Base-by-base conservation (phyloP, 1,140 invertebrate genomes). In the Zaprionus inermis region DNA sequence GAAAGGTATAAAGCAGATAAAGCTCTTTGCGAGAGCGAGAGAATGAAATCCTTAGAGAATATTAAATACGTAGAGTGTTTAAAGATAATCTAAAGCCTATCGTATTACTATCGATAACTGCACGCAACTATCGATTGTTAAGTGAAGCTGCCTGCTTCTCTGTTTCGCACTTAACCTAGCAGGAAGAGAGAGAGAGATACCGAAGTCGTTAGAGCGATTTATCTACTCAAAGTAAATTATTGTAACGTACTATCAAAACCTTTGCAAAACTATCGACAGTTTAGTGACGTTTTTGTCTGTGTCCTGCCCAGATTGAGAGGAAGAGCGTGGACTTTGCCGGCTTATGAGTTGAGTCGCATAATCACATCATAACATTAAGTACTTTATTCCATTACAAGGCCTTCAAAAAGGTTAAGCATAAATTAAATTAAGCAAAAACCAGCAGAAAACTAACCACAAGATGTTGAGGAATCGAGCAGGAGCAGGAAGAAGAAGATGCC, bases 351-450 rank as follows among this genome's bases (percentile, higher is more conserved):
- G 68, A 44, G 58, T 34, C 46, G 46, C 66, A 72, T 81, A 85
- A 81, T 79, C 79, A 85, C 82, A 79, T 85, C 76, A 81, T 85
- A 86, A 86, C 64, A 72, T 82, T 84, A 67, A 77, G 77, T 84
- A 64, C 65, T 73, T 73, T 28, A 73, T 60, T 54, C 68, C 77
- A 72, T 80, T 80, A 72, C 32, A 72, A 70, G 70, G 76, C 71
- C 75, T 81, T 72, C 63, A 66, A 66, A 69, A 68, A 72, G 81
- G 75, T 86, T 88, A 65, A 68, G 57, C 79, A 88, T 88, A 88
- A 86, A 86, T 88, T 86, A 83, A 86, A 88, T 85, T 86, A 79
- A 76, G 79, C 71, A 63, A 66, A 73, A 75, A 78, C 55, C 18
- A 20, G 80, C 34, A 51, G 28, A 60, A 57, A 70, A 57, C 49